phyloP scores from a whole-genome alignment of 2,797 vertebrate species.

The Eidolon dupreanum region DNA sequence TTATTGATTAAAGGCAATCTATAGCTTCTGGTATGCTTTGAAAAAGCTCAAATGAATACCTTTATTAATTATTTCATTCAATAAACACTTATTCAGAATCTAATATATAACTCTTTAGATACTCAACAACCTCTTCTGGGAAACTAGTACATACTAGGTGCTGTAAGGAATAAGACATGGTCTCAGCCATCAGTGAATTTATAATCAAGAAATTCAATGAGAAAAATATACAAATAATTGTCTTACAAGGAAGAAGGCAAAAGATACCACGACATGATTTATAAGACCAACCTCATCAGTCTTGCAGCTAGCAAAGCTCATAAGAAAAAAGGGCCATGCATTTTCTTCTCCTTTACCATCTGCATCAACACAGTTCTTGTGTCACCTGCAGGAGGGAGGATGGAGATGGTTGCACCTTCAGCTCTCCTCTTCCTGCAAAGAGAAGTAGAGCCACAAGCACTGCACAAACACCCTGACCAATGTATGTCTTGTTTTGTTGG shows the following conservation, averaged over 20 bases:
- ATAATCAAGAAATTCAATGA: background rate
- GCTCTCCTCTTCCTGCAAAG: background rate
- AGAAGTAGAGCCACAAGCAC: background rate
- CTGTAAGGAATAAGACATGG: background rate
- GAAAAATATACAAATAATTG: background rate
- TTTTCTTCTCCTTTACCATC: background rate
- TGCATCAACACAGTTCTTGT: background rate
- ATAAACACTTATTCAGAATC: background rate
- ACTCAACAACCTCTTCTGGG: background rate
- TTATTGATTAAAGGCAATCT: constrained; percentile 10
- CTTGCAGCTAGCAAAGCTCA: background rate
- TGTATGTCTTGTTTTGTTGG: background rate
- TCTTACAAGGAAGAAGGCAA: background rate
- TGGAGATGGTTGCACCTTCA: background rate
- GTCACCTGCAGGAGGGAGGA: background rate
- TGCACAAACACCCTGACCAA: no score
- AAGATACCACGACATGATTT: background rate
- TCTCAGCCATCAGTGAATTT: background rate
- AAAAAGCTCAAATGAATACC: background rate
- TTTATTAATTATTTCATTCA: constrained; percentile 3
- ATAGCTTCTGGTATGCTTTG: background rate
- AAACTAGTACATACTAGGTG: background rate
- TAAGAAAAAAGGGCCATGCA: background rate
- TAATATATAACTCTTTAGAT: background rate
- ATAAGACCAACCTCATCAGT: background rate